phyloP scores from a whole-genome alignment of 2,888 invertebrate species.

The Hemicrepidius hirtus region DNA sequence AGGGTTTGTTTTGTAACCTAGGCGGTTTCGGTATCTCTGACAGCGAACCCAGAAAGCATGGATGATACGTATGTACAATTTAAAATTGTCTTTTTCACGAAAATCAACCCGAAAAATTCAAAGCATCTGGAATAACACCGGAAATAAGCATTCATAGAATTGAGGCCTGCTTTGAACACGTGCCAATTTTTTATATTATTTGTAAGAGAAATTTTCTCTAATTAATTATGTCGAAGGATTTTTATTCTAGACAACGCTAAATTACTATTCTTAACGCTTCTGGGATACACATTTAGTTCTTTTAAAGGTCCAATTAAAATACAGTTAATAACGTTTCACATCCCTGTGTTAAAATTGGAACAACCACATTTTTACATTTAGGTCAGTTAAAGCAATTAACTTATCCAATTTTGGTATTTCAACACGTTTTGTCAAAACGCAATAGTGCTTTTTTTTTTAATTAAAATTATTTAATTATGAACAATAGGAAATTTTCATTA shows the following conservation, averaged over 20 bases:
- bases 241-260: not conserved
- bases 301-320: too few relatives aligned
- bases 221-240: not conserved
- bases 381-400: too few relatives aligned
- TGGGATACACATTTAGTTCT: too few relatives aligned
- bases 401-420: too few relatives aligned
- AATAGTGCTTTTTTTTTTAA: too few relatives aligned
- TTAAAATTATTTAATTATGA: too few relatives aligned
- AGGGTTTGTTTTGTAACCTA: conserved; percentile 49
- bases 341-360: too few relatives aligned
- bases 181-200: conserved; percentile 7
- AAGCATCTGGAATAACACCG: conserved; percentile 1
- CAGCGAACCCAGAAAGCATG: conserved; percentile 28
- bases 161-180: not conserved
- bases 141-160: not conserved
- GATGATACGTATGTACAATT: conserved; percentile 19
- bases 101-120: conserved; percentile 5
- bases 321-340: too few relatives aligned
- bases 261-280: too few relatives aligned
- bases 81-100: not conserved
- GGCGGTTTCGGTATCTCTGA: conserved; percentile 39
- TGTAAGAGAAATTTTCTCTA: conserved; percentile 1
- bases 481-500: too few relatives aligned
- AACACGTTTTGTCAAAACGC: too few relatives aligned
- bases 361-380: too few relatives aligned